Conservation (phyloP, 2,113 vertebrate genomes). For the Lucifuga dentata region DNA sequence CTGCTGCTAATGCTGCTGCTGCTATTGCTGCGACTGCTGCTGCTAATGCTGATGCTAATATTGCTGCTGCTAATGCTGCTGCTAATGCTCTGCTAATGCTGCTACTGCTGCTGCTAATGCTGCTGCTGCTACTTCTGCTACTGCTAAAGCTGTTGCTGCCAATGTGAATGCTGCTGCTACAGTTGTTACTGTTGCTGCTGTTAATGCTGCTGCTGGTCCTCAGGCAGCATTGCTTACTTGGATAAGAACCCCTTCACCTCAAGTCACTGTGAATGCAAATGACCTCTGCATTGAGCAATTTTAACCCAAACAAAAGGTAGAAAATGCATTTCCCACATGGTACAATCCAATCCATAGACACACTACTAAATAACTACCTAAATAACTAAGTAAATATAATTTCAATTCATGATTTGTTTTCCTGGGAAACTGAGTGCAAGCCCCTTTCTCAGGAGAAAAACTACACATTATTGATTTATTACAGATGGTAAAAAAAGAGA, state of each 20-base stretch:
- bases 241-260: conserved; percentile 56
- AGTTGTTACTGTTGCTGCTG: too few species aligned
- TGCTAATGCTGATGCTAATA: too few species aligned
- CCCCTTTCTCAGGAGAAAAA: conserved; percentile 66
- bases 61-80: too few species aligned
- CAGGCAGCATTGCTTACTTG: conserved; percentile 76
- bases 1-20: too few species aligned
- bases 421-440: conserved; percentile 53
- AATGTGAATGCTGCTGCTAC: too few species aligned
- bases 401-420: conserved; percentile 54
- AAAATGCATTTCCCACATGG: conserved; percentile 45
- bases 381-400: conserved; percentile 45
- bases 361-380: conserved; percentile 35
- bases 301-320: conserved; percentile 65
- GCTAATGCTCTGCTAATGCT: too few species aligned
- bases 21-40: too few species aligned
- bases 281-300: conserved; percentile 57
- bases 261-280: conserved; percentile 59
- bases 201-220: conserved; percentile 56
- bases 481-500: conserved; percentile 52
- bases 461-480: conserved; percentile 69
- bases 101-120: too few species aligned
- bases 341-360: conserved; percentile 31
- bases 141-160: too few species aligned
- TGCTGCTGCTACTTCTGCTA: too few species aligned